These are phyloP conservation scores for Eonycteris spelaea DNA, from an alignment of 2,113 vertebrate genomes.

Conservation along the genomic window DNA sequence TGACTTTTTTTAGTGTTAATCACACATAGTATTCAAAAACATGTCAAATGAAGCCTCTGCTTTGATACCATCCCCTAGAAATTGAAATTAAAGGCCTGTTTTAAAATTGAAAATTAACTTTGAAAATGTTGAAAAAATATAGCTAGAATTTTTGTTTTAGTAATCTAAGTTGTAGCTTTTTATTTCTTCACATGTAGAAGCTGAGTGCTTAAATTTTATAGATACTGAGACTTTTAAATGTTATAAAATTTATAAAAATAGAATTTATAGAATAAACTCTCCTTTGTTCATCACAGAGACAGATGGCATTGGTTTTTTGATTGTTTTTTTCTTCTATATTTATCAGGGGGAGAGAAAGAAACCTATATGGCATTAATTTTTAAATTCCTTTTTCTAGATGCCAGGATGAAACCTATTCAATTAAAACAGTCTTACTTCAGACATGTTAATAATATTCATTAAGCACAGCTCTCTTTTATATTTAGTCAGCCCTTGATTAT, in stretches of 20 bases:
- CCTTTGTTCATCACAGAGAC: neutral
- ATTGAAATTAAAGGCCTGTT: neutral
- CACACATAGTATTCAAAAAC: neutral
- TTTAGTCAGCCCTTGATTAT: constrained; percentile 38
- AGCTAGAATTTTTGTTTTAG: neutral
- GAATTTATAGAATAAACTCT: neutral
- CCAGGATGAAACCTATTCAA: constrained; percentile 26
- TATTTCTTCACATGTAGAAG: neutral
- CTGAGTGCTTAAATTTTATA: neutral
- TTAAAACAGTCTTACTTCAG: neutral
- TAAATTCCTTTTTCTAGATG: constrained; percentile 6
- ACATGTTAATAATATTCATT: constrained; percentile 64
- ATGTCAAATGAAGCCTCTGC: neutral
- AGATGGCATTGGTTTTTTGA: neutral
- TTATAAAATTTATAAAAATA: neutral
- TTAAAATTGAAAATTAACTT: constrained; percentile 16
- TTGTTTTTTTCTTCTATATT: neutral
- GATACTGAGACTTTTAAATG: neutral
- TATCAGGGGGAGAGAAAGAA: neutral
- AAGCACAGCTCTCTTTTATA: neutral
- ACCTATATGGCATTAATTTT: neutral
- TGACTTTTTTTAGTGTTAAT: neutral
- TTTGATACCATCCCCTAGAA: neutral
- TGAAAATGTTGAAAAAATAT: neutral
- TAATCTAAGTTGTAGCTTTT: neutral